A percentile compares a stretch with the other conserved stretches of the same genome.
These are phyloP conservation scores for Protonemura montana DNA, from an alignment of 2,888 invertebrate species.

Conservation along the genomic window DNA sequence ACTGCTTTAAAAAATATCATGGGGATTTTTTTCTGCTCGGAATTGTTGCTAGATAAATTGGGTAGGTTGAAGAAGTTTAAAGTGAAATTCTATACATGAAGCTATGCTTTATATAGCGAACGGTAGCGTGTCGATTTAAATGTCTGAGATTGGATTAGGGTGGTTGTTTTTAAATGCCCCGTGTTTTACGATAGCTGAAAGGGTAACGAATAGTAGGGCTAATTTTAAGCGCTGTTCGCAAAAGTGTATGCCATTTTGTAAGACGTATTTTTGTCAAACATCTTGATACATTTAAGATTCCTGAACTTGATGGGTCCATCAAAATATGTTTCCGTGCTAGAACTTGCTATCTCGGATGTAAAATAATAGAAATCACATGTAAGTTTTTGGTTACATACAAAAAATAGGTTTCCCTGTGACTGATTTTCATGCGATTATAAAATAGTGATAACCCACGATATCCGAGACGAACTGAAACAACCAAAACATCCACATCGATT, in stretches of 20 bases:
- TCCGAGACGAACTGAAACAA: no score
- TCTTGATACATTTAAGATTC: no score
- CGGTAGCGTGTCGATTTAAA: not conserved
- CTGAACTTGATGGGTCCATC: no score
- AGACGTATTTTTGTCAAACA: not conserved
- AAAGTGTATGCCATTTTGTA: not conserved
- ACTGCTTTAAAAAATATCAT: slow-evolving; percentile 2
- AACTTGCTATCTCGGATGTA: no score
- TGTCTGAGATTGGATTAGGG: not conserved
- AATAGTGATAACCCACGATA: no score
- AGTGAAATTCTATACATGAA: not conserved
- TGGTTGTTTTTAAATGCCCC: not conserved
- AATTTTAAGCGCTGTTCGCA: not conserved
- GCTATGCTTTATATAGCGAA: not conserved
- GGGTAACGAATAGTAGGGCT: not conserved
- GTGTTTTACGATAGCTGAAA: not conserved
- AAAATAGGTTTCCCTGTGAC: no score
- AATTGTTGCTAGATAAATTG: not conserved
- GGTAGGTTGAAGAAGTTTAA: not conserved
- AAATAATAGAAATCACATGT: no score
- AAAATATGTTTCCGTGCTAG: no score
- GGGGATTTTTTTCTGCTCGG: not conserved
- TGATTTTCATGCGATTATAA: no score
- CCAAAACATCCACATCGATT: no score
- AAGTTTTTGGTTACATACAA: no score